These are phyloP conservation scores for Oceanodroma leucorhoa DNA, from an alignment of 2,797 vertebrate genomes.

Conservation along the genomic window DNA sequence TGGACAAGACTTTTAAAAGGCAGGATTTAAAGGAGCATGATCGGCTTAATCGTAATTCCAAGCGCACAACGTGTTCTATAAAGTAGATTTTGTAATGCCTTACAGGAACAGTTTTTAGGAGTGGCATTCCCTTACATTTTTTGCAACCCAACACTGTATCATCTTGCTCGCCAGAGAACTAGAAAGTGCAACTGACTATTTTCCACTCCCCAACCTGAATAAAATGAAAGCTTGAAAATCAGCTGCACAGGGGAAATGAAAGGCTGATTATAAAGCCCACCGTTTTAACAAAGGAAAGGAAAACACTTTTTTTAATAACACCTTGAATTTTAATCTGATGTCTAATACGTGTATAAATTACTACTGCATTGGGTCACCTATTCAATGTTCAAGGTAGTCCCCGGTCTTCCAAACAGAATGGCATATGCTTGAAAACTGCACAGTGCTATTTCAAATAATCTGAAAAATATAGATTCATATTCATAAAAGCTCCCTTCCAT, in stretches of 20 bases:
- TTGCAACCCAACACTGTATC: conserved; percentile 27
- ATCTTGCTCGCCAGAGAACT: conserved; percentile 20
- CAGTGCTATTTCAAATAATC: not conserved
- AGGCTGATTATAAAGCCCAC: not conserved
- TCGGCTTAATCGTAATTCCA: conserved; percentile 40
- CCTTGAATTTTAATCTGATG: conserved; percentile 17
- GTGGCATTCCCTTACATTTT: not conserved
- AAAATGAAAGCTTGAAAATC: conserved; percentile 23
- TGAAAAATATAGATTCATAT: not conserved
- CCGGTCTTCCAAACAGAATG: not conserved
- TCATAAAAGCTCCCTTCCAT: not conserved
- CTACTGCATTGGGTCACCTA: not conserved
- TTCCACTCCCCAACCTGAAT: not conserved
- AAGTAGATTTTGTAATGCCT: conserved; percentile 46
- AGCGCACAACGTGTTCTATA: conserved; percentile 38
- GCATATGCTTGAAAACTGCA: not conserved
- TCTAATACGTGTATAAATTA: not conserved
- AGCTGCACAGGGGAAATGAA: not conserved
- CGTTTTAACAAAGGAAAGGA: conserved; percentile 13
- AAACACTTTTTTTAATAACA: not conserved
- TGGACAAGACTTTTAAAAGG: conserved; percentile 52
- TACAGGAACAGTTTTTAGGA: conserved; percentile 36
- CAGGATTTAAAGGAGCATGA: conserved; percentile 39
- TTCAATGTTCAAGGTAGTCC: not conserved
- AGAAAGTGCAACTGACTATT: not conserved